Conservation (phyloP, 1,140 invertebrate species). For the Eufriesea mexicana region DNA sequence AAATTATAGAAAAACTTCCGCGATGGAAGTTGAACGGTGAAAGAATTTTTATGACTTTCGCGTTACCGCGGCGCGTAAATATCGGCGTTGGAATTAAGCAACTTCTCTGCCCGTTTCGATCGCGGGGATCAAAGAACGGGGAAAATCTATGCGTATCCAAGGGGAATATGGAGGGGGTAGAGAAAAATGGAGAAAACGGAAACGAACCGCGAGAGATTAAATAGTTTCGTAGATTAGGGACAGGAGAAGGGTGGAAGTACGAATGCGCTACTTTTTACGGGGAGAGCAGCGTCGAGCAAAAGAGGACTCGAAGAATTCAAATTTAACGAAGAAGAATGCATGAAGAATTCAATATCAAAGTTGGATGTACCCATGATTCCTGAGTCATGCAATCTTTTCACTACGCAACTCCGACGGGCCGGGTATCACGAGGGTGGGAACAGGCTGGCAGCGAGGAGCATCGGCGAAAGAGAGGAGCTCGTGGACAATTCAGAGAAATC, state of each 20-base stretch:
- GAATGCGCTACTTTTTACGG: slow-evolving; percentile 12
- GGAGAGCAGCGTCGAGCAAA: slow-evolving; percentile 12
- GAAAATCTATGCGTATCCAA: too few species aligned
- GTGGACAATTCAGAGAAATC: slow-evolving; percentile 35
- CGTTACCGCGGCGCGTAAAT: not conserved
- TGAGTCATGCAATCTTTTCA: slow-evolving; percentile 44
- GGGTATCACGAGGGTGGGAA: not conserved
- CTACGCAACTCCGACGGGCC: slow-evolving; percentile 20
- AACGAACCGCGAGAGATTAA: not conserved
- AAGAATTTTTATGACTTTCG: slow-evolving; percentile 23
- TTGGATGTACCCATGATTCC: slow-evolving; percentile 44
- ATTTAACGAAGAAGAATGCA: slow-evolving; percentile 49
- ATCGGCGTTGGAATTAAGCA: not conserved
- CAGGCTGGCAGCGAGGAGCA: not conserved
- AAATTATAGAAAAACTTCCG: slow-evolving; percentile 9
- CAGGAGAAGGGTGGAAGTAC: not conserved
- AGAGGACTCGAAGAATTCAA: slow-evolving; percentile 49
- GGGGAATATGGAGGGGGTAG: not conserved
- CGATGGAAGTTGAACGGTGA: not conserved
- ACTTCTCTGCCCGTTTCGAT: not conserved
- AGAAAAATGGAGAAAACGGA: not conserved
- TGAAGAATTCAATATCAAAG: slow-evolving; percentile 50
- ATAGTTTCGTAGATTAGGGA: slow-evolving; percentile 21
- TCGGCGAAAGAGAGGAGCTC: not conserved
- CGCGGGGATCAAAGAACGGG: not conserved